Percentiles rank a stretch among this genome's conserved stretches.
phyloP scores from a whole-genome alignment of 2,888 invertebrate genomes.

The Ornithoptera alexandrae region DNA sequence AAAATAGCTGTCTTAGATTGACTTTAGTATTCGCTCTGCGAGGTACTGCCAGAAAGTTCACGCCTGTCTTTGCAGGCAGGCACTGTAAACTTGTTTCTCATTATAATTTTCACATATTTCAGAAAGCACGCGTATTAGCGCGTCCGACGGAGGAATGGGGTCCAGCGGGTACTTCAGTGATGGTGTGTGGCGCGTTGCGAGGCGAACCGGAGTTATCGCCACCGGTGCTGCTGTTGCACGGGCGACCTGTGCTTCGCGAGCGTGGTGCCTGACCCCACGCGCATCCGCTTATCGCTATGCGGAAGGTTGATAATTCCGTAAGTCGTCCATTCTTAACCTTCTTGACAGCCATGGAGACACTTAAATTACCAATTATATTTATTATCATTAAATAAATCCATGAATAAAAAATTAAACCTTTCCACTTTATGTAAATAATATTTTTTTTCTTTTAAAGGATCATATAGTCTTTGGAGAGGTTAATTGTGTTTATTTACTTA shows the following conservation, averaged over 20 bases:
- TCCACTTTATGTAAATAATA: no score
- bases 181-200: conserved; percentile 78
- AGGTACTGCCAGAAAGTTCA: no score
- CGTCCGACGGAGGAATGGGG: conserved; percentile 88
- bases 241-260: conserved; percentile 78
- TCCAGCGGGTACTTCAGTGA: conserved; percentile 72
- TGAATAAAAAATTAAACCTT: no score
- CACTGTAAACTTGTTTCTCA: not conserved
- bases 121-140: conserved; percentile 82
- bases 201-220: conserved; percentile 67
- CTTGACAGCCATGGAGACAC: no score
- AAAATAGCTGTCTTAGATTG: no score
- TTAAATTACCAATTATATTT: no score
- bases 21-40: no score
- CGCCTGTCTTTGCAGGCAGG: no score
- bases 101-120: conserved; percentile 31
- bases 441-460: no score
- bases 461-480: no score
- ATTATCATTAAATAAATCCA: no score
- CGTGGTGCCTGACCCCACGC: conserved; percentile 75
- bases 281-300: conserved; percentile 68
- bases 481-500: no score
- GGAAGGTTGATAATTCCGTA: conserved; percentile 53
- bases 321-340: conserved; percentile 2
- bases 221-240: conserved; percentile 74